phyloP scores from a whole-genome alignment of 1,140 invertebrate species.

The Nephotettix cincticeps region DNA sequence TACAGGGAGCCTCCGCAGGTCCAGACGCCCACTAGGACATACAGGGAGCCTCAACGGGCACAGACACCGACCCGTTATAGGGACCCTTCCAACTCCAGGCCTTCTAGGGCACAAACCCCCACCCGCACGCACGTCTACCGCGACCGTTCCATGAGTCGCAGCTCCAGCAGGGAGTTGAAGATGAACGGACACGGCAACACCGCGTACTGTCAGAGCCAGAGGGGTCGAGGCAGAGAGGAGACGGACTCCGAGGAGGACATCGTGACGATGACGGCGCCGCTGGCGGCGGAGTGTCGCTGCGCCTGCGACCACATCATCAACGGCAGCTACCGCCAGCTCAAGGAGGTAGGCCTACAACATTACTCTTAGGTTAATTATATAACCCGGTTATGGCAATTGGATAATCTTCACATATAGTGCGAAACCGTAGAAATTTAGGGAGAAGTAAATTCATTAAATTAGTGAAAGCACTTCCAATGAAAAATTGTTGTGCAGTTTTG shows the following conservation, averaged over 20 bases:
- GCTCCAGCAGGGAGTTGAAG: slow-evolving; percentile 16
- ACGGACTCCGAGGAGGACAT: slow-evolving; percentile 26
- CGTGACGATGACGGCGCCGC: neutral
- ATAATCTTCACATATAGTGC: no score
- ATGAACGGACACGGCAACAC: slow-evolving; percentile 12
- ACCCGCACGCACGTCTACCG: neutral
- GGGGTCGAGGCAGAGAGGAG: neutral
- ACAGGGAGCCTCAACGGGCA: neutral
- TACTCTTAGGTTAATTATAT: no score
- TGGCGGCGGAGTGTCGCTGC: slow-evolving; percentile 21
- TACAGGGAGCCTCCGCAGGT: neutral
- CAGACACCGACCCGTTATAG: no score
- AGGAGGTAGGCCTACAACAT: slow-evolving; percentile 27
- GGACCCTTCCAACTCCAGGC: neutral
- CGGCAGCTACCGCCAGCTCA: slow-evolving; percentile 27
- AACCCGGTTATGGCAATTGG: no score
- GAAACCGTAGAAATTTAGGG: no score
- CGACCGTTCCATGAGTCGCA: neutral
- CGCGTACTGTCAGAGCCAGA: neutral
- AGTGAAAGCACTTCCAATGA: no score
- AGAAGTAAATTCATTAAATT: no score
- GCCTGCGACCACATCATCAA: slow-evolving; percentile 29
- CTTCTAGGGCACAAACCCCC: neutral
- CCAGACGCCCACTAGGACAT: neutral
- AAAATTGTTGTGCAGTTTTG: no score